Evolutionary conservation across 2,113 vertebrate genomes (phyloP).

Genomic region (Sterna hirundo): DNA sequence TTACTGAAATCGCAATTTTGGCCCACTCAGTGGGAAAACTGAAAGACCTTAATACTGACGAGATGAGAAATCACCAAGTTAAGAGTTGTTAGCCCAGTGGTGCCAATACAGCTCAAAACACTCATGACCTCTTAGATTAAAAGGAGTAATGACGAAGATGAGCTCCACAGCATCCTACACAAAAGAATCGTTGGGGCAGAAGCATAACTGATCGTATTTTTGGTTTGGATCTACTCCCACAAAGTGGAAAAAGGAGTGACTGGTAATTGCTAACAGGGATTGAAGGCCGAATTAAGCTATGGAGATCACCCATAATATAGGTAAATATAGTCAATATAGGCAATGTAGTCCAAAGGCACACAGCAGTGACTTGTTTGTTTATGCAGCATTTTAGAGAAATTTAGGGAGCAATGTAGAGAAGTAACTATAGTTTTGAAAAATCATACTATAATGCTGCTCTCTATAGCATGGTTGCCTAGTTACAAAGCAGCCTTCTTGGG

Average conservation of each 20-base stretch:
- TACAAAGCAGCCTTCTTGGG: constrained; percentile 17
- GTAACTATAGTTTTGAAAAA: not conserved
- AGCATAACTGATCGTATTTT: not conserved
- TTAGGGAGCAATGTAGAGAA: not conserved
- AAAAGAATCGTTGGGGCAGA: not conserved
- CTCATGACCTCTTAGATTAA: not conserved
- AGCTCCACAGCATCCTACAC: not conserved
- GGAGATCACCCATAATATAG: not conserved
- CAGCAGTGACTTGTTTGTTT: not conserved
- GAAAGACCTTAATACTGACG: not conserved
- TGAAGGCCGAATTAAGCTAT: not conserved
- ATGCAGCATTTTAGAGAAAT: not conserved
- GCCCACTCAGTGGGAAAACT: not conserved
- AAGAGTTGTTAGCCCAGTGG: not conserved
- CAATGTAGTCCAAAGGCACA: not conserved
- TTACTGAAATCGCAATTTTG: not conserved
- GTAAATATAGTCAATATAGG: not conserved
- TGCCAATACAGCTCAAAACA: not conserved
- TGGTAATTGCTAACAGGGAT: not conserved
- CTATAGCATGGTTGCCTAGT: constrained; percentile 38
- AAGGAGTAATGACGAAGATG: not conserved
- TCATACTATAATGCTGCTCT: not conserved
- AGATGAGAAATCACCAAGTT: not conserved
- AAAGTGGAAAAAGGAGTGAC: not conserved
- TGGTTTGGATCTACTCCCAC: not conserved